These are phyloP conservation scores for Ictalurus punctatus DNA, from an alignment of 2,113 vertebrate genomes.

Conservation along the genomic window DNA sequence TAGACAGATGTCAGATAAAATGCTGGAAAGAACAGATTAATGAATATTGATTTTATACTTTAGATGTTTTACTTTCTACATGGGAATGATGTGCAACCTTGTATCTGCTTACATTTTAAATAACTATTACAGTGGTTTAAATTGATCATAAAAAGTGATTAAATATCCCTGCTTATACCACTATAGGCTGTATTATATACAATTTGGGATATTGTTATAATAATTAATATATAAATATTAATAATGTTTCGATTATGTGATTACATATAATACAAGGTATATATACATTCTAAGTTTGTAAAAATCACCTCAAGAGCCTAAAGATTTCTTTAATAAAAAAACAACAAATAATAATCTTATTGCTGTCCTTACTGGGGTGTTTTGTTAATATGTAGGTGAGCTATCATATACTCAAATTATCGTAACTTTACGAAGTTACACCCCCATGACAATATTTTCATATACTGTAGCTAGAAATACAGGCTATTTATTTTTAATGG, in stretches of 20 bases:
- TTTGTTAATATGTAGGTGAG: background rate
- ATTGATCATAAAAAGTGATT: background rate
- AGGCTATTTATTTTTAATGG: background rate
- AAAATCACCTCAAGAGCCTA: background rate
- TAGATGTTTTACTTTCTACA: background rate
- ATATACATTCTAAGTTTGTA: background rate
- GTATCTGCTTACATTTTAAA: background rate
- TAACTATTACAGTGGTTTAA: background rate
- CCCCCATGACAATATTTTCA: background rate
- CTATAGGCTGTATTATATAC: background rate
- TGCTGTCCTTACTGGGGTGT: background rate
- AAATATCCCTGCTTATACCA: background rate
- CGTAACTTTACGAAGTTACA: background rate
- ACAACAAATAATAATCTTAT: background rate
- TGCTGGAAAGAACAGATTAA: background rate
- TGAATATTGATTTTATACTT: background rate
- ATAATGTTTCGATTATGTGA: no score
- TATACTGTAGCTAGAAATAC: background rate
- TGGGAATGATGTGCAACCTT: background rate
- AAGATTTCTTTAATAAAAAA: constrained; percentile 12
- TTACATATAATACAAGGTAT: background rate
- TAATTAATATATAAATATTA: background rate
- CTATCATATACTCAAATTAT: background rate
- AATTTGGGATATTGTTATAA: background rate
- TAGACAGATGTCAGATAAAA: background rate